Evolutionary conservation across 2,113 vertebrate genomes (phyloP), one percentile per base, ranked within the genome.

Genomic region (Bettongia penicillata): DNA sequence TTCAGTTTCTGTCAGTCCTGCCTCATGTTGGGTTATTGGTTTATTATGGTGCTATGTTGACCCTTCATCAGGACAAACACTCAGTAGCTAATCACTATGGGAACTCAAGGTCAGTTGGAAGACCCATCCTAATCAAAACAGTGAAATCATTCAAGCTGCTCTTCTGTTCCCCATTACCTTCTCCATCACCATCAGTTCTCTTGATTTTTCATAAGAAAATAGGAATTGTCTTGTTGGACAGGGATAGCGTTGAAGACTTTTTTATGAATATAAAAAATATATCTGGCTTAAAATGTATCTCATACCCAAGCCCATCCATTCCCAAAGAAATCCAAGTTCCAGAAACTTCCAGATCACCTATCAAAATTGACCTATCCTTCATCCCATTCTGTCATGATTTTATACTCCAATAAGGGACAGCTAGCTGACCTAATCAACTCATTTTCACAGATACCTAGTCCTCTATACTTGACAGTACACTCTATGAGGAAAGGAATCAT

Each of bases 11-110:
- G 61, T 92, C 91, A 28, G 61, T 95, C 37, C 2, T 37, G 53
- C 48, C 23, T 52, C 93, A 84, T 94, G 84, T 96, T 93, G 91
- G 53, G 90, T 97, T 97, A 95, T 96, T 90, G 68, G n/a, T 84
- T 84, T 51, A 48, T 89, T 57, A 37, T 25, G 25, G 53, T 90
- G 94, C 89, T 91, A 84, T 92, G 14, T 23, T 57, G 91, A 93
- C 96, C 92, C 93, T 22, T 51, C 47, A 53, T 92, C 94, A 93
- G 96, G 92, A 97, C 93, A 95, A 91, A 94, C 57, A 93, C 3
- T 53, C 92, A 90, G 77, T 48, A 10, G 68, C 77, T 95, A 48
- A 84, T 91, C 92, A 94, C 94, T 91, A 93, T 55, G 24, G 90
- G 89, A 92, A 68, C 92, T 96, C 95, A 61, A 92, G 84, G 91